A percentile compares a stretch with the other conserved stretches of the same genome.
Evolutionary conservation across 2,113 vertebrate species (phyloP).

Genomic region (Eurystomus gularis): DNA sequence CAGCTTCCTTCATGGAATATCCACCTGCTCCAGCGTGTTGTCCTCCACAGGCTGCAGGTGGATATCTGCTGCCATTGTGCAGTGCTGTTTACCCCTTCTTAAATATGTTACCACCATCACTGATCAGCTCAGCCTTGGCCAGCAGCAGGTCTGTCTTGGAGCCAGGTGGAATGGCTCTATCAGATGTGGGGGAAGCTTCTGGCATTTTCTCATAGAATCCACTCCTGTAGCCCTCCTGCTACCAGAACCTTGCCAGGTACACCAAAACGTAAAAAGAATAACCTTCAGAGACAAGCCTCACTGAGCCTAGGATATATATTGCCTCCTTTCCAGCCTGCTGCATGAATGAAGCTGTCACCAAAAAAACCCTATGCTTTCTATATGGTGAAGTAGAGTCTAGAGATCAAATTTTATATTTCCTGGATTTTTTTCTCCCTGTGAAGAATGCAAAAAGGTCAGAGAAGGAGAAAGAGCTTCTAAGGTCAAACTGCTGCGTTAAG

Average conservation of each 20-base stretch:
- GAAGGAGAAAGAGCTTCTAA: neutral
- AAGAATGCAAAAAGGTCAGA: neutral
- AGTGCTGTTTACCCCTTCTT: neutral
- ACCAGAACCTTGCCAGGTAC: neutral
- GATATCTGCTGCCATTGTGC: neutral
- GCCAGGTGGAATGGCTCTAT: neutral
- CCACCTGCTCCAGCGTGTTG: fast-evolving
- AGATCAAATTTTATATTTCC: neutral
- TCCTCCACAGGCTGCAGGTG: neutral
- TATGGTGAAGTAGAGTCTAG: neutral
- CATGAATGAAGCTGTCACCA: neutral
- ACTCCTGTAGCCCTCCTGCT: neutral
- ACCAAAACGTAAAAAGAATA: neutral
- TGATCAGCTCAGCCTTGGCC: no score
- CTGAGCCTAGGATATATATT: neutral
- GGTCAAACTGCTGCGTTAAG: neutral
- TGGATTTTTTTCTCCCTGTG: neutral
- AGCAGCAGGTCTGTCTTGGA: neutral
- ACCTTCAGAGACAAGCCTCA: neutral
- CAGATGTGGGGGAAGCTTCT: neutral
- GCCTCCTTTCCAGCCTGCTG: neutral
- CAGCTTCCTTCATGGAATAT: neutral
- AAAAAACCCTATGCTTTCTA: neutral
- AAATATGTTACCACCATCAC: fast-evolving
- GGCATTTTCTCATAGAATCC: neutral